These are phyloP conservation scores for Eidolon helvum DNA, from an alignment of 2,113 vertebrate species.

Conservation along the genomic window DNA sequence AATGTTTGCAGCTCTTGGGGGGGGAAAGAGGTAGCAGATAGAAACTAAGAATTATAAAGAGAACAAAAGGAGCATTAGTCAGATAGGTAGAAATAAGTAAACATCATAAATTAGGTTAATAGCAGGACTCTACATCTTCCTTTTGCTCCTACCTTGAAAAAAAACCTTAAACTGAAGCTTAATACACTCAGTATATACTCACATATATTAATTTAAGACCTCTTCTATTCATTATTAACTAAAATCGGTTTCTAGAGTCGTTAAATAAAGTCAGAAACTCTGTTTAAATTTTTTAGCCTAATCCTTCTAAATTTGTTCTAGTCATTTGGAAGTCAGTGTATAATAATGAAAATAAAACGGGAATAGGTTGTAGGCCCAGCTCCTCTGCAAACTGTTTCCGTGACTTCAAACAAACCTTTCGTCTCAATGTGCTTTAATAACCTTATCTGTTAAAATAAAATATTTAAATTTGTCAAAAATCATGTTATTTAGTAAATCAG, in stretches of 20 bases:
- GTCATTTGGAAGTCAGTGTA: neutral
- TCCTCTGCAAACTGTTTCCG: neutral
- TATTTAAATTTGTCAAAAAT: neutral
- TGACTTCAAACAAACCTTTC: neutral
- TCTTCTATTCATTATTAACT: slow-evolving; percentile 39
- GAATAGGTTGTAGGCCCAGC: neutral
- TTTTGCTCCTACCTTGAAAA: slow-evolving; percentile 51
- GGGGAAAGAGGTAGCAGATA: slow-evolving; percentile 55
- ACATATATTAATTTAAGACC: slow-evolving; percentile 36
- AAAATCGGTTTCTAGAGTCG: slow-evolving; percentile 38
- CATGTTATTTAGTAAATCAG: neutral
- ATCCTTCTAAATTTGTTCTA: slow-evolving; percentile 13
- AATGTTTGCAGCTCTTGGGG: slow-evolving; percentile 64
- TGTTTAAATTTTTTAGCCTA: slow-evolving; percentile 35
- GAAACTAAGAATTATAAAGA: slow-evolving; percentile 73
- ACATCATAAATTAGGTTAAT: slow-evolving; percentile 80
- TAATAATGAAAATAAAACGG: neutral
- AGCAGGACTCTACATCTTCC: slow-evolving; percentile 60
- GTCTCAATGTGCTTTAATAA: neutral
- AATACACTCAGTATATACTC: neutral
- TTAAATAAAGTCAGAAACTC: slow-evolving; percentile 59
- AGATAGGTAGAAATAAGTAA: slow-evolving; percentile 74
- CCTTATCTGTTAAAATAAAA: neutral
- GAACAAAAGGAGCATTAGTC: slow-evolving; percentile 76
- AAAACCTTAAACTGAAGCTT: slow-evolving; percentile 41